These are phyloP conservation scores for Channa maculata DNA, from an alignment of 2,113 vertebrate genomes.

Conservation along the genomic window DNA sequence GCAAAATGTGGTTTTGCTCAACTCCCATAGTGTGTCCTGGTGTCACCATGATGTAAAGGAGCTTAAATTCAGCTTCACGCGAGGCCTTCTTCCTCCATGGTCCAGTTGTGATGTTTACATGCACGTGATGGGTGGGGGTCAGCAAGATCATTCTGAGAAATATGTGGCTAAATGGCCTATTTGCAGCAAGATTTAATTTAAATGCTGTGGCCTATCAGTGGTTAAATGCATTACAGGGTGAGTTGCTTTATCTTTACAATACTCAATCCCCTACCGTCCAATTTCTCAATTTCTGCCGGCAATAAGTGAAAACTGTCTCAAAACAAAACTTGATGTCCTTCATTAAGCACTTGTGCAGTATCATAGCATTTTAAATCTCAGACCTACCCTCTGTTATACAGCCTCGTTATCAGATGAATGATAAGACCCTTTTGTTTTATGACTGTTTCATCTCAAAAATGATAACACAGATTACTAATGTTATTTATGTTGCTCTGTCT, in stretches of 20 bases:
- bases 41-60: too few relatives aligned
- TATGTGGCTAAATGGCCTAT: too few relatives aligned
- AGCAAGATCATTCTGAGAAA: too few relatives aligned
- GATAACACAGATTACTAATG: not conserved
- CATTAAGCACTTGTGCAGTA: not conserved
- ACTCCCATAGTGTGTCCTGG: too few relatives aligned
- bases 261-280: conserved; percentile 18
- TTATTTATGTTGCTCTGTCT: conserved; percentile 3
- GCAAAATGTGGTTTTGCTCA: too few relatives aligned
- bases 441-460: not conserved
- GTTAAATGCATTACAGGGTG: conserved; percentile 13
- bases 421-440: not conserved
- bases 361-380: not conserved
- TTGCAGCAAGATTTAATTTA: too few relatives aligned
- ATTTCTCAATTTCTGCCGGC: not conserved
- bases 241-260: not conserved
- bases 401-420: not conserved
- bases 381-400: not conserved
- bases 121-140: too few relatives aligned
- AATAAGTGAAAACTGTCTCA: not conserved
- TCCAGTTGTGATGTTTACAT: too few relatives aligned
- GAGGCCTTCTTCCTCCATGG: too few relatives aligned
- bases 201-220: not conserved
- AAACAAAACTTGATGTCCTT: not conserved
- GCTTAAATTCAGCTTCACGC: too few relatives aligned